These are phyloP conservation scores for Drosophila rellima DNA, from an alignment of 2,888 invertebrate species.

Conservation along the genomic window DNA sequence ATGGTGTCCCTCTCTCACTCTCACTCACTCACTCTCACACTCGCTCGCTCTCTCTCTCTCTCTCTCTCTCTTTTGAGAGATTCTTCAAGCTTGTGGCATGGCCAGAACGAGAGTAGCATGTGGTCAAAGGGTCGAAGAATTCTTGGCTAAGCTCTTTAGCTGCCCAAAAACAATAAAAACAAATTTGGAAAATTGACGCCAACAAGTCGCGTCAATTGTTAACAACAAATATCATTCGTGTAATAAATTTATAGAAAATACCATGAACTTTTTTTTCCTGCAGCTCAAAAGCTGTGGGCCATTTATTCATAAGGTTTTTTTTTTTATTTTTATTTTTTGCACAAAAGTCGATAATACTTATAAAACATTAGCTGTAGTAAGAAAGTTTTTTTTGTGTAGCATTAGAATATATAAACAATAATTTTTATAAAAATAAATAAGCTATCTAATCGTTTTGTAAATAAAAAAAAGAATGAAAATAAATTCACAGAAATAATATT, in stretches of 20 bases:
- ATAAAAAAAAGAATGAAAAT: slow-evolving; percentile 33
- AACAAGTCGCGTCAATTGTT: slow-evolving; percentile 14
- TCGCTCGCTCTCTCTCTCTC: not conserved
- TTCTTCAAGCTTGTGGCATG: slow-evolving; percentile 23
- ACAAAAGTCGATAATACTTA: slow-evolving; percentile 63
- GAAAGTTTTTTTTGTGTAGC: slow-evolving; percentile 46
- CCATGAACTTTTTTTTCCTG: slow-evolving; percentile 42
- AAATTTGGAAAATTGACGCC: not conserved
- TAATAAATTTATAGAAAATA: slow-evolving; percentile 44
- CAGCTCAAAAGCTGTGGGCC: slow-evolving; percentile 52
- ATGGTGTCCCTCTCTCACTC: slow-evolving; percentile 4
- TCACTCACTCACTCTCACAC: not conserved
- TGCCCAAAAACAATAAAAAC: not conserved
- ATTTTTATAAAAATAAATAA: not conserved
- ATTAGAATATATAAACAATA: not conserved
- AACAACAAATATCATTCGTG: slow-evolving; percentile 56
- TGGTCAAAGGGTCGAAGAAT: slow-evolving; percentile 1
- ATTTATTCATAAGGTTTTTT: slow-evolving; percentile 40
- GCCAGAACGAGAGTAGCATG: slow-evolving; percentile 15
- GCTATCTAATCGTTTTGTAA: slow-evolving; percentile 49
- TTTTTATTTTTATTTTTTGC: slow-evolving; percentile 36
- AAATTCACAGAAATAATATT: slow-evolving; percentile 11
- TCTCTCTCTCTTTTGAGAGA: not conserved
- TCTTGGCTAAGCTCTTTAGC: slow-evolving; percentile 16
- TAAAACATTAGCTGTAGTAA: slow-evolving; percentile 58